Conservation (phyloP, 1,140 invertebrate genomes). For the Anoplophora glabripennis region DNA sequence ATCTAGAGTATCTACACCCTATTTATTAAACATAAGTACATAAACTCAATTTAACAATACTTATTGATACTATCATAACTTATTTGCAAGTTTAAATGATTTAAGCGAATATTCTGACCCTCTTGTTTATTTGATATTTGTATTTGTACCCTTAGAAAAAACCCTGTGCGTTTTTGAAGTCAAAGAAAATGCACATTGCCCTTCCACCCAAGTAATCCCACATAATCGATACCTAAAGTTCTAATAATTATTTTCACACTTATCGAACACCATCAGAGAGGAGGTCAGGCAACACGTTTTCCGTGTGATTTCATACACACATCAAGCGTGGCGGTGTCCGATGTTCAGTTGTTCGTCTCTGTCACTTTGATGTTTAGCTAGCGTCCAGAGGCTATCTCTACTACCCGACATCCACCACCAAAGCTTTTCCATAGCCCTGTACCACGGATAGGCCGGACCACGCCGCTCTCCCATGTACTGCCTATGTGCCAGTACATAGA, state of each 20-base stretch:
- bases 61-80: no score
- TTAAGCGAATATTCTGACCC: no score
- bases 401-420: constrained; percentile 11
- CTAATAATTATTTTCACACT: constrained; percentile 21
- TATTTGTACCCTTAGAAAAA: no score
- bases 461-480: constrained; percentile 36
- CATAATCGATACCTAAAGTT: constrained; percentile 9
- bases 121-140: no score
- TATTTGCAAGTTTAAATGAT: no score
- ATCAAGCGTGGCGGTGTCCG: constrained; percentile 13
- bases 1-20: no score
- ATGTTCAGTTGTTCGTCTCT: constrained; percentile 11
- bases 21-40: no score
- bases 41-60: no score
- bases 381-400: constrained; percentile 19
- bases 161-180: no score
- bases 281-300: constrained; percentile 19
- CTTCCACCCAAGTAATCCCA: neutral
- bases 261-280: constrained; percentile 19
- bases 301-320: constrained; percentile 19
- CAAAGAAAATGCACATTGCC: neutral
- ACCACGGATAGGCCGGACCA: constrained; percentile 23
- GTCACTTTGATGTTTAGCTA: constrained; percentile 9
- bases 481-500: constrained; percentile 32
- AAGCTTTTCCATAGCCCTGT: constrained; percentile 5